These are phyloP conservation scores for Petrophora chlorosata DNA, from an alignment of 2,888 invertebrate genomes.

Conservation along the genomic window DNA sequence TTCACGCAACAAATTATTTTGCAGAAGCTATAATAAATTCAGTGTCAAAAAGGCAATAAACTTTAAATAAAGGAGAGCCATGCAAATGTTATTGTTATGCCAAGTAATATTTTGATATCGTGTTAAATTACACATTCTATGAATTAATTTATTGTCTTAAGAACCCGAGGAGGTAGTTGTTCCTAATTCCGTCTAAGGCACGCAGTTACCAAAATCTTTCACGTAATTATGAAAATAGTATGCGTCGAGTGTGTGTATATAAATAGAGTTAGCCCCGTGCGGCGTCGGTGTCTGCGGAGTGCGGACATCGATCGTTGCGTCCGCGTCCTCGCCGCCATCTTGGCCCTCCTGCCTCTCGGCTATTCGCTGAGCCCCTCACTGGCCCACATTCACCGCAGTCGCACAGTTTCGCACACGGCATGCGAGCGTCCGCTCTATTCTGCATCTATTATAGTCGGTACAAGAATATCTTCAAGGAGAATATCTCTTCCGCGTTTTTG, in stretches of 20 bases:
- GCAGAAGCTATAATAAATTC: too few species aligned
- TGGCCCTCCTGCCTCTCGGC: conserved; percentile 80
- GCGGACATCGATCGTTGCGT: conserved; percentile 82
- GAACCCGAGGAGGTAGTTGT: background rate
- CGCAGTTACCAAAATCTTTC: conserved; percentile 43
- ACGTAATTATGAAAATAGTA: conserved; percentile 67
- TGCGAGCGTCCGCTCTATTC: conserved; percentile 38
- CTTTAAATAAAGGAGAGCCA: too few species aligned
- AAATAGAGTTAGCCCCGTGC: conserved; percentile 78
- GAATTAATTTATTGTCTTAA: too few species aligned
- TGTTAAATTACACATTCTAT: too few species aligned
- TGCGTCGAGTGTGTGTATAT: conserved; percentile 61
- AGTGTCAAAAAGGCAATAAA: too few species aligned
- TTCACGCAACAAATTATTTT: conserved; percentile 3
- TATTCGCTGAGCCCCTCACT: conserved; percentile 73
- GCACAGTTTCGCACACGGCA: conserved; percentile 72
- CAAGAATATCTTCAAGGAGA: conserved; percentile 56
- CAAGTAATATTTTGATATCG: too few species aligned
- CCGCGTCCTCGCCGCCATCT: conserved; percentile 83
- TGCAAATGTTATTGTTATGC: too few species aligned
- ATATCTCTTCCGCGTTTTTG: conserved; percentile 38
- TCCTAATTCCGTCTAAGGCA: conserved; percentile 20
- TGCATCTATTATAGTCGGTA: conserved; percentile 33
- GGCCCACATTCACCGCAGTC: conserved; percentile 80
- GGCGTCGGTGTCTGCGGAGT: conserved; percentile 49